Evolutionary conservation across 2,888 invertebrate genomes (phyloP).

Genomic region (Hyposoter dolosus): DNA sequence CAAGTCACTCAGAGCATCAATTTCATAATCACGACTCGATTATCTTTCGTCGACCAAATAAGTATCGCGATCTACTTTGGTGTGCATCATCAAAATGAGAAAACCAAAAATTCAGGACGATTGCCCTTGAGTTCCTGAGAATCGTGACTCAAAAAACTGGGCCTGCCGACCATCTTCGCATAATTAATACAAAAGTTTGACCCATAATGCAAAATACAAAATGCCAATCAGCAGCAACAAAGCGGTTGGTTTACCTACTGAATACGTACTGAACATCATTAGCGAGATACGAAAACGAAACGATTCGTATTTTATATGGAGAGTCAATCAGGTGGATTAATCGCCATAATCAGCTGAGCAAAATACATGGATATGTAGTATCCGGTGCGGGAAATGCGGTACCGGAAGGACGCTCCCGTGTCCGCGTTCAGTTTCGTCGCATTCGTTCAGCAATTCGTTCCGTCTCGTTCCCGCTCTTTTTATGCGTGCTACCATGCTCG

Average conservation of each 20-base stretch:
- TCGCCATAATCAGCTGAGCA: conserved; percentile 14
- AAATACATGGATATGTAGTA: conserved; percentile 46
- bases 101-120: background rate
- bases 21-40: background rate
- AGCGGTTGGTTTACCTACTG: too few relatives aligned
- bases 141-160: background rate
- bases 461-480: conserved; percentile 65
- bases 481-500: conserved; percentile 50
- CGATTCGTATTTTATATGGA: background rate
- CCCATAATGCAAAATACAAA: too few relatives aligned
- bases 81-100: background rate
- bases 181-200: background rate
- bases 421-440: conserved; percentile 71
- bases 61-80: background rate
- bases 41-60: background rate
- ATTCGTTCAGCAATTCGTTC: conserved; percentile 65
- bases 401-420: conserved; percentile 83
- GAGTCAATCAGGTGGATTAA: conserved; percentile 20
- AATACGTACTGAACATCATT: background rate
- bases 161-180: background rate
- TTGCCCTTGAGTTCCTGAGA: background rate
- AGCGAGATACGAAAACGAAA: background rate
- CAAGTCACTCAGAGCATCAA: too few relatives aligned
- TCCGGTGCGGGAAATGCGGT: conserved; percentile 75
- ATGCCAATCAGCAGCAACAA: too few relatives aligned